Evolutionary conservation across 2,113 vertebrate species (phyloP), one percentile per base, ranked within the genome.

Genomic region (Alligator sinensis): DNA sequence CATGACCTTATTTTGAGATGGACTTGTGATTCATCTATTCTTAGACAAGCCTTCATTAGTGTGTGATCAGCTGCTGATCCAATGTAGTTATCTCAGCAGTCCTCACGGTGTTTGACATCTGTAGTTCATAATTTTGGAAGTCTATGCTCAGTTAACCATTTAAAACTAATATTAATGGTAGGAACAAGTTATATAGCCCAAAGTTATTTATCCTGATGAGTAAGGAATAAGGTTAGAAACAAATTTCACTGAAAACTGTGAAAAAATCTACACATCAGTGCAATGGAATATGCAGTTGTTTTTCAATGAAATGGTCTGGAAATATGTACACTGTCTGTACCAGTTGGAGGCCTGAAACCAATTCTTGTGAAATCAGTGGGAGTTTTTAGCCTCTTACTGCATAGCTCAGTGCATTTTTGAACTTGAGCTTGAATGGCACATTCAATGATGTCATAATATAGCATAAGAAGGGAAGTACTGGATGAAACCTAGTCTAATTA

Each of bases 361-460:
- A 47, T 10, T 77, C 72, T 21, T 91, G 57, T 4, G 38, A 77
- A 38, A 61, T 55, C 70, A 78, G 59, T 64, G 72, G 72, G 80
- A 62, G 5, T 84, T 84, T 47, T 77, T 3, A 21, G 18, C 18
- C 59, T 82, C 88, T 74, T 87, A 14, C 12, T 78, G 4, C n/a
- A 83, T n/a, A 91, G 59, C 72, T 90, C n/a, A 82, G 30, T 68
- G 18, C 30, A n/a, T 16, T 4, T 83, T 90, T 66, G 57, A 76
- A 72, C 76, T 84, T 94, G 89, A 82, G 34, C 27, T 91, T 68
- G 6, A 80, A 38, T 74, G 61, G 77, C 22, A 74, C 75, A 87
- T 84, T 28, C 60, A 17, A 30, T 30, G 28, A 21, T 74, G 60
- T 25, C 91, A 80, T 88, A n/a, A 84, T 24, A 25, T 28, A 66